Percentiles rank a stretch among this genome's conserved stretches.
phyloP scores from a whole-genome alignment of 2,797 vertebrate species.

The Schizothorax lantsangensis region DNA sequence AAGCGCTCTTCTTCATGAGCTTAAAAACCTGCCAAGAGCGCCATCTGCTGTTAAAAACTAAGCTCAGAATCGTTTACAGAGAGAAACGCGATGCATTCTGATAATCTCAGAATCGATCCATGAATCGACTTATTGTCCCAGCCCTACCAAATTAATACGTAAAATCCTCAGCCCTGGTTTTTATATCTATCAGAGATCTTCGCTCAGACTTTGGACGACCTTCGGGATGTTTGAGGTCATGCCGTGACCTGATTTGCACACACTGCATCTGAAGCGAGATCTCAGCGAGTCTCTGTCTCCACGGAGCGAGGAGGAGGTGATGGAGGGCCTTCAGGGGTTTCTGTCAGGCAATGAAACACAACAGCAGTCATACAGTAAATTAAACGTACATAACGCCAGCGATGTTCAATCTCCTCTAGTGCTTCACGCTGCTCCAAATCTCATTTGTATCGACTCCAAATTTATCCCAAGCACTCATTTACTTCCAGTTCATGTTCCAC shows the following conservation, averaged over 20 bases:
- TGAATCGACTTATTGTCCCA: too few relatives aligned
- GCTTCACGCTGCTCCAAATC: slow-evolving; percentile 25
- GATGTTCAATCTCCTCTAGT: slow-evolving; percentile 27
- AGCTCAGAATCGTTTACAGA: too few relatives aligned
- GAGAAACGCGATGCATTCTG: too few relatives aligned
- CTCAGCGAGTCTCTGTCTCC: background rate
- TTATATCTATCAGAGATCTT: background rate
- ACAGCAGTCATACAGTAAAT: slow-evolving; percentile 49
- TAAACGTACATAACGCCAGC: background rate
- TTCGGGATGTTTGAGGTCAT: background rate
- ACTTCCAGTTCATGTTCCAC: slow-evolving; percentile 33
- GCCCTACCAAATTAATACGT: background rate
- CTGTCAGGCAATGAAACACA: slow-evolving; percentile 2
- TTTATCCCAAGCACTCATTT: slow-evolving; percentile 22
- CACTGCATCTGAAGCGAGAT: background rate
- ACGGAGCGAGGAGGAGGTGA: background rate
- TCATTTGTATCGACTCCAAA: slow-evolving; percentile 34
- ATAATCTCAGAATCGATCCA: too few relatives aligned
- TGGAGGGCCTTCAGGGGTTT: background rate
- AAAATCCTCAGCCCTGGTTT: background rate
- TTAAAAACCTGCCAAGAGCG: too few relatives aligned
- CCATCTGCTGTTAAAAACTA: too few relatives aligned
- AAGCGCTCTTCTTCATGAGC: too few relatives aligned
- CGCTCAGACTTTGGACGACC: background rate
- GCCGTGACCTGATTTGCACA: background rate